A percentile compares a stretch with the other conserved stretches of the same genome.
Conservation (phyloP, 1,140 invertebrate species). For the Antheraea pernyi region DNA sequence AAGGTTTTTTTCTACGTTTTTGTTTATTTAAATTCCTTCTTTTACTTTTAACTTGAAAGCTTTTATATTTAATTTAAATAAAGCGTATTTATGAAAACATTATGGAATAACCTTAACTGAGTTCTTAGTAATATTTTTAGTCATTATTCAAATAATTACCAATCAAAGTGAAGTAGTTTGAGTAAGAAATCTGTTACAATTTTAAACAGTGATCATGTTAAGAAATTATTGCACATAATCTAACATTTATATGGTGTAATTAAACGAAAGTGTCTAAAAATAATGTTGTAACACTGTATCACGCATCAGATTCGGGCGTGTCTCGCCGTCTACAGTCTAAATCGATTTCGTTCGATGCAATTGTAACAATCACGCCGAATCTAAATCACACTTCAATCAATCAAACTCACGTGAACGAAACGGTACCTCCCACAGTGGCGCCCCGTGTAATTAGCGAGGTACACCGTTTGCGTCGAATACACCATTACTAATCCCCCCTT, state of each 20-base stretch:
- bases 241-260: too few relatives aligned
- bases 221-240: too few relatives aligned
- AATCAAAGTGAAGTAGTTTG: too few relatives aligned
- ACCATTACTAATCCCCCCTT: neutral
- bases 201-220: too few relatives aligned
- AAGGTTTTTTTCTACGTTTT: constrained; percentile 45
- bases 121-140: too few relatives aligned
- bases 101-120: too few relatives aligned
- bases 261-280: neutral
- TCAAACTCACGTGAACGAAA: neutral
- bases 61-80: neutral
- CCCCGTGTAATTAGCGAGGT: neutral
- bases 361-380: neutral
- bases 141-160: too few relatives aligned
- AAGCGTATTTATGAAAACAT: too few relatives aligned
- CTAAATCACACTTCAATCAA: constrained; percentile 1
- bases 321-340: neutral
- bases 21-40: neutral
- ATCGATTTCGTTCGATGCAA: neutral
- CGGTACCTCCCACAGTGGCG: neutral
- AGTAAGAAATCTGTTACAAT: too few relatives aligned
- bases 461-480: constrained; percentile 1
- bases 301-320: neutral
- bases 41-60: neutral
- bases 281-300: neutral